These are phyloP conservation scores for Leptinotarsa juncta DNA, from an alignment of 2,888 invertebrate genomes.

Conservation along the genomic window DNA sequence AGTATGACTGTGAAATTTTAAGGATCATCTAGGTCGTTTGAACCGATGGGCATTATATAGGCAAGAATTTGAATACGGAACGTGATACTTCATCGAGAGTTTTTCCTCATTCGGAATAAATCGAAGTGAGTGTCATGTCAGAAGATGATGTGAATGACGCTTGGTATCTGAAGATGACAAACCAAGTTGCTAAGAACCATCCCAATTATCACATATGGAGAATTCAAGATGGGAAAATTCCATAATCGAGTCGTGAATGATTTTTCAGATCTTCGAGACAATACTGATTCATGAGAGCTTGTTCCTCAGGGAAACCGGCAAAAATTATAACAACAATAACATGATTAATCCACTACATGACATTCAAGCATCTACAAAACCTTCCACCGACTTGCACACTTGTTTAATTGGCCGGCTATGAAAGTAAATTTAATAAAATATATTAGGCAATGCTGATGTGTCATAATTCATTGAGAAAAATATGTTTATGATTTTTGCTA, in stretches of 20 bases:
- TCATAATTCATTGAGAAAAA: neutral
- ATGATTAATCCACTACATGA: neutral
- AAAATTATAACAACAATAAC: neutral
- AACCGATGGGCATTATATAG: no score
- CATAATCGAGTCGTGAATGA: no score
- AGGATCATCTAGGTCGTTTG: constrained; percentile 23
- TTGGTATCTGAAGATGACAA: neutral
- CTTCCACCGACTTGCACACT: neutral
- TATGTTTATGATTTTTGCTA: neutral
- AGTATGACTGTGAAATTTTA: constrained; percentile 13
- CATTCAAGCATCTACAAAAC: neutral
- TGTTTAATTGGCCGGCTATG: neutral
- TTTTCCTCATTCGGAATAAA: neutral
- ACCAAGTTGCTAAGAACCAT: no score
- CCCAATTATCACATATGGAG: no score
- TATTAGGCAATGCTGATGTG: neutral
- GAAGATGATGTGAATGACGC: neutral
- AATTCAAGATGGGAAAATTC: no score
- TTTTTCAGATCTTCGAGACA: no score
- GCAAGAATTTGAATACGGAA: neutral
- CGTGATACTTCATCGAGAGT: neutral
- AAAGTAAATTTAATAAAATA: neutral
- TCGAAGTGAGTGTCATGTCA: neutral
- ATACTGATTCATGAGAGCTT: no score
- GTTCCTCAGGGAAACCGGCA: no score